Percentiles rank a stretch among this genome's conserved stretches.
These are phyloP conservation scores for Nettapus auritus DNA, from an alignment of 2,113 vertebrate species.

Conservation along the genomic window DNA sequence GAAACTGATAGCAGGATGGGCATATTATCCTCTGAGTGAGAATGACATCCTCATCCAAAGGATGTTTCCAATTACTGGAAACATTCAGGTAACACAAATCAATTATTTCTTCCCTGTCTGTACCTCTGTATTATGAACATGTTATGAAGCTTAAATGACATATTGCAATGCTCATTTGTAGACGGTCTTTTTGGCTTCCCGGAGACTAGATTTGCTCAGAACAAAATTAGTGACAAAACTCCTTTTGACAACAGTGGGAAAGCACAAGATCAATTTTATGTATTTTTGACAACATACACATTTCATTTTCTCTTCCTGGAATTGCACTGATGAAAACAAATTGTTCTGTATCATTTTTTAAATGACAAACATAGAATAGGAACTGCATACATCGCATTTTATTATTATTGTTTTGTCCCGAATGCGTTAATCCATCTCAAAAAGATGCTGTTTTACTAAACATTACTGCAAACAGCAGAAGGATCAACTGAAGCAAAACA, in stretches of 20 bases:
- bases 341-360: not conserved
- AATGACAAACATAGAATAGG: not conserved
- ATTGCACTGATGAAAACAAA: not conserved
- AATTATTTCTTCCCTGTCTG: not conserved
- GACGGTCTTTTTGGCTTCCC: not conserved
- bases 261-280: not conserved
- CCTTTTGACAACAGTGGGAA: not conserved
- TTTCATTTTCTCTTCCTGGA: not conserved
- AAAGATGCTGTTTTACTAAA: not conserved
- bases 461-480: not conserved
- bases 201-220: not conserved
- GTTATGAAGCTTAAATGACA: not conserved
- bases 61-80: not conserved
- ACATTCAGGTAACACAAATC: not conserved
- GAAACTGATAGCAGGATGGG: not conserved
- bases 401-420: not conserved
- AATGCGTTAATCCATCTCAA: not conserved
- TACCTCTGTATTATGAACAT: not conserved
- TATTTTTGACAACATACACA: not conserved
- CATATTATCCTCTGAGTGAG: not conserved
- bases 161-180: no score
- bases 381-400: not conserved
- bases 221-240: not conserved
- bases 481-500: not conserved
- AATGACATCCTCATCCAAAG: not conserved